Percentiles rank a stretch among this genome's conserved stretches.
phyloP scores from a whole-genome alignment of 2,797 vertebrate species.

The Periparus ater region DNA sequence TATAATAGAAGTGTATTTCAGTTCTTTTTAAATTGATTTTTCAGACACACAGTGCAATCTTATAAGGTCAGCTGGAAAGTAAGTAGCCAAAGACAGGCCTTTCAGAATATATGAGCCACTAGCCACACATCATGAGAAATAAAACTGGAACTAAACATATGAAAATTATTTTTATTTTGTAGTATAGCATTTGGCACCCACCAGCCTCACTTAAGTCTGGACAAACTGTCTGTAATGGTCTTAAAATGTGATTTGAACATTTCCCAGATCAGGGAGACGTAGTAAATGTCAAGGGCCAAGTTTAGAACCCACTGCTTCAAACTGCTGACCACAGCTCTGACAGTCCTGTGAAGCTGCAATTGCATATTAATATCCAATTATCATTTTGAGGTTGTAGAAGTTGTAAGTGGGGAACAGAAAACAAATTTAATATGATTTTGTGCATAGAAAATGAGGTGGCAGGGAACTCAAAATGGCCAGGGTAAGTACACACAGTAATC shows the following conservation, averaged over 20 bases:
- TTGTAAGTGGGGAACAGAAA: neutral
- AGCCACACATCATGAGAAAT: neutral
- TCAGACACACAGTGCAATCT: neutral
- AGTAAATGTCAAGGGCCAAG: neutral
- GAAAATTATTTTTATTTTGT: neutral
- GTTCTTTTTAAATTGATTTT: slow-evolving; percentile 43
- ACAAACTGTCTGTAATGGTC: neutral
- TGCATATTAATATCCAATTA: neutral
- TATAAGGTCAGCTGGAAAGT: slow-evolving; percentile 4
- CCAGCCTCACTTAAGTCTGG: neutral
- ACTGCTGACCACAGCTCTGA: neutral
- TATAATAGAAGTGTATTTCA: slow-evolving; percentile 56
- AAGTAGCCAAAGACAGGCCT: neutral
- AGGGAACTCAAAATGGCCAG: neutral
- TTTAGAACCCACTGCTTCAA: neutral
- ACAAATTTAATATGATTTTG: neutral
- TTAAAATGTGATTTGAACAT: neutral
- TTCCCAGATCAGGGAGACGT: neutral
- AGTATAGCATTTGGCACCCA: neutral
- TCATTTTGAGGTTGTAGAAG: neutral
- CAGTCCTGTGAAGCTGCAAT: neutral
- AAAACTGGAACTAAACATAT: neutral
- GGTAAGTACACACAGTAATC: neutral
- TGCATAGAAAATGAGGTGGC: neutral
- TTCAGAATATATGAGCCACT: neutral